A percentile compares a stretch with the other conserved stretches of the same genome.
These are phyloP conservation scores for Muricea muricata DNA, from an alignment of 92 coral and sea anemone genomes.

Conservation along the genomic window DNA sequence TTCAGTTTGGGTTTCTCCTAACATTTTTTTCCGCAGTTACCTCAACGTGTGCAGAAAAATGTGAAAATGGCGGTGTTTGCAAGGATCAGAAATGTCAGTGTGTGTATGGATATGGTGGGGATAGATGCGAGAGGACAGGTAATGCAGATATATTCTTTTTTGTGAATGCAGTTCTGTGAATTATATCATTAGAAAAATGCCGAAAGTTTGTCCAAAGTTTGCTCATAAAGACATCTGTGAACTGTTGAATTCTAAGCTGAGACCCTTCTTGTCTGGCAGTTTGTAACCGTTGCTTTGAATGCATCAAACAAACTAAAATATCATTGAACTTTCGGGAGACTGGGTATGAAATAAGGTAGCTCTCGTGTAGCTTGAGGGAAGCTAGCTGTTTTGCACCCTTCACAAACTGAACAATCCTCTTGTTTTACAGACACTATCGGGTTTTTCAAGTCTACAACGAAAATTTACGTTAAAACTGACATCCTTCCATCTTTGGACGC, in stretches of 20 bases:
- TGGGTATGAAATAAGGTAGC: no score
- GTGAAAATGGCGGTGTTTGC: not conserved
- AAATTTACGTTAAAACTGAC: not conserved
- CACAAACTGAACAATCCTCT: not conserved
- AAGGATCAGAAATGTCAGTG: not conserved
- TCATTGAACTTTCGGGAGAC: no score
- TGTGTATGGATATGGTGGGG: not conserved
- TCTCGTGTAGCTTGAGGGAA: no score
- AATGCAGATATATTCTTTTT: not conserved
- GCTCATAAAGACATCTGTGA: no score
- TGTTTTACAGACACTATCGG: not conserved
- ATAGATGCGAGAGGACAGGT: not conserved
- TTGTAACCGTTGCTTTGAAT: no score
- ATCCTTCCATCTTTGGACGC: not conserved
- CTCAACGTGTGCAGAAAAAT: no score
- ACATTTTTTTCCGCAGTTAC: no score
- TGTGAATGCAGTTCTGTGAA: not conserved
- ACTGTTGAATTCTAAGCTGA: no score
- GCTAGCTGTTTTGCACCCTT: no score
- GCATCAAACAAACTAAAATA: no score
- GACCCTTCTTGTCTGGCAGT: no score
- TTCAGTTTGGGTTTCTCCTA: no score
- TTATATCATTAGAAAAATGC: not conserved
- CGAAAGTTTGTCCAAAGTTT: not conserved
- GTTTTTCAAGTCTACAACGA: not conserved